Evolutionary conservation across 2,797 vertebrate genomes (phyloP), one percentile per base, ranked within the genome.

Genomic region (Alcedo quadribrachys): DNA sequence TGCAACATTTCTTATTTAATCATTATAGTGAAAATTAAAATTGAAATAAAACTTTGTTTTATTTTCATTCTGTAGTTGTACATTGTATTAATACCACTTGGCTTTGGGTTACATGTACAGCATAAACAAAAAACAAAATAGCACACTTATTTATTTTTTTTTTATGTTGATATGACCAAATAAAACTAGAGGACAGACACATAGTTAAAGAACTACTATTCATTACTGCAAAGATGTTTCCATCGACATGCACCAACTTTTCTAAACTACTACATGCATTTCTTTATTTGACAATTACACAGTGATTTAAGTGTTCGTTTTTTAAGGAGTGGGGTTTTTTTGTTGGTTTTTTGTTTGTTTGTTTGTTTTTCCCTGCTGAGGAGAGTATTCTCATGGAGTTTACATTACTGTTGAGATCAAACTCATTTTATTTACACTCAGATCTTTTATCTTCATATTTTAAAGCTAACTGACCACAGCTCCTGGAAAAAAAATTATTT

Each of bases 121-220:
- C 24, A 18, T 15, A 5, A 8, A 5, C 16, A 35, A 15, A 6
- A 19, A 12, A 24, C 0, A 0, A 70, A 80, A 67, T 3, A 3
- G 24, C 9, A 3, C 9, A 33, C 0, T 1, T 0, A 0, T 61
- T 73, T 62, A 33, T 66, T 4, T 62, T 68, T 66, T 27, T 62
- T 4, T 62, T 42, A 15, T 12, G 10, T 37, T 63, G 30, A 5
- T 12, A 84, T 69, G 24, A 12, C 8, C 3, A 3, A 13, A 16
- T 21, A 61, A 79, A 90, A 57, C 5, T 32, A 53, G 30, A 24
- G 35, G 12, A 43, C 20, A 77, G 21, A 10, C 15, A 53, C 8
- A 25, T 9, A 48, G 24, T 27, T 67, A 42, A 60, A 60, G 28
- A 42, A 30, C 32, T 70, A n/a, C 19, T 15, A 25, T 14, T 68